These are phyloP conservation scores for Hyposoter dolosus DNA, from an alignment of 2,888 invertebrate species.

Conservation along the genomic window DNA sequence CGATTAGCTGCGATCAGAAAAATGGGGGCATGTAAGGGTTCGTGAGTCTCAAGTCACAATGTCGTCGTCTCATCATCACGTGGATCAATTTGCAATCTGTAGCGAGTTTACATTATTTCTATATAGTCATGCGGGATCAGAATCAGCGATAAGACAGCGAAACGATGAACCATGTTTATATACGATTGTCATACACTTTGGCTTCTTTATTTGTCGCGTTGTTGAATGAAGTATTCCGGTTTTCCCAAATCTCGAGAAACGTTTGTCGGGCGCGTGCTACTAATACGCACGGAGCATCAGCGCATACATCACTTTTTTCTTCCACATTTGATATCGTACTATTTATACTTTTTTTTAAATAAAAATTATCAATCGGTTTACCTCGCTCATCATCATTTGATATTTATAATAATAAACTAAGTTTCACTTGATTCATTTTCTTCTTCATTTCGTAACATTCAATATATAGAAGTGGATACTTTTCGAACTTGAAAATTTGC, in stretches of 20 bases:
- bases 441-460: not conserved
- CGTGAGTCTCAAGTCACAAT: not conserved
- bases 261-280: conserved; percentile 5
- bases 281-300: not conserved
- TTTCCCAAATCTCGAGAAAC: conserved; percentile 24
- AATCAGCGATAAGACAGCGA: conserved; percentile 38
- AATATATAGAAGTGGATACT: not conserved
- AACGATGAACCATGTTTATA: conserved; percentile 12
- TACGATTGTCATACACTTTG: conserved; percentile 2
- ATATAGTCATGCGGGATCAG: not conserved
- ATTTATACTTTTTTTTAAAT: not conserved
- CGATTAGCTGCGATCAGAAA: too few species aligned
- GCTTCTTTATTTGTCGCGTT: conserved; percentile 38
- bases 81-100: conserved; percentile 18
- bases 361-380: not conserved
- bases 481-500: too few species aligned
- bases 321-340: not conserved
- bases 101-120: conserved; percentile 16
- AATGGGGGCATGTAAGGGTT: not conserved
- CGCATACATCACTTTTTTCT: not conserved
- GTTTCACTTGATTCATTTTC: not conserved
- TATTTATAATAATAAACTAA: not conserved
- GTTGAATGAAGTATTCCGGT: conserved; percentile 51
- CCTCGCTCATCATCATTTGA: not conserved
- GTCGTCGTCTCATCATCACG: not conserved